Base-by-base conservation (phyloP, 2,888 invertebrate species). In the Ichneumoninae sp. region DNA sequence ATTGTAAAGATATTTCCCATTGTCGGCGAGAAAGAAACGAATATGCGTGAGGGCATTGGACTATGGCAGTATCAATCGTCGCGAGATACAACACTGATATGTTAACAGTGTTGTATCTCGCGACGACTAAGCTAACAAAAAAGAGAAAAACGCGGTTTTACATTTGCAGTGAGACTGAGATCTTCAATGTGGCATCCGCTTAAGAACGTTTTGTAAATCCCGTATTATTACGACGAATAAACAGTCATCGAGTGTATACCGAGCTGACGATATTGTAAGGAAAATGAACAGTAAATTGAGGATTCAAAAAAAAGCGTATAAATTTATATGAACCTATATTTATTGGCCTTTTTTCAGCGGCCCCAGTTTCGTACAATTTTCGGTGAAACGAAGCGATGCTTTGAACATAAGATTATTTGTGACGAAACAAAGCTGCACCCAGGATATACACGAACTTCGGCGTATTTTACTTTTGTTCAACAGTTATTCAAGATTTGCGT, bases 131-230 rank as follows among this genome's bases (percentile, higher is more conserved):
- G 26, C 26, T 26, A 26, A 3, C 50, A 57, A 68, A 16, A 40
- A 36, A 54, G 33, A 26, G 33, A 62, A 62, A 33, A 6, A 33
- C 16, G 36, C 52, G 40, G 60, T 62, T 80, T 80, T 50, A 79
- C 19, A 47, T 52, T 72, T 40, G 65, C 66, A 76, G 71, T 68
- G 80, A 72, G 76, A 72, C 69, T 77, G 74, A 57, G 60, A 77
- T 52, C 19, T 10, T 22, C 60, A 76, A 77, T 71, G 66, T 80
- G 68, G 72, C 68, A 74, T 80, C 16, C 50, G 80, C 80, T 84
- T 84, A 72, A 80, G 68, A 83, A 76, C 54, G 68, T 84, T 84
- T 80, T 84, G 77, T 84, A 84, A 84, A 80, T 74, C 68, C 72
- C 68, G 57, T 77, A 72, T 68, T 69, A 80, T 77, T 72, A 68